Evolutionary conservation across 2,888 invertebrate species (phyloP).

Genomic region (Ochlodes sylvanus): DNA sequence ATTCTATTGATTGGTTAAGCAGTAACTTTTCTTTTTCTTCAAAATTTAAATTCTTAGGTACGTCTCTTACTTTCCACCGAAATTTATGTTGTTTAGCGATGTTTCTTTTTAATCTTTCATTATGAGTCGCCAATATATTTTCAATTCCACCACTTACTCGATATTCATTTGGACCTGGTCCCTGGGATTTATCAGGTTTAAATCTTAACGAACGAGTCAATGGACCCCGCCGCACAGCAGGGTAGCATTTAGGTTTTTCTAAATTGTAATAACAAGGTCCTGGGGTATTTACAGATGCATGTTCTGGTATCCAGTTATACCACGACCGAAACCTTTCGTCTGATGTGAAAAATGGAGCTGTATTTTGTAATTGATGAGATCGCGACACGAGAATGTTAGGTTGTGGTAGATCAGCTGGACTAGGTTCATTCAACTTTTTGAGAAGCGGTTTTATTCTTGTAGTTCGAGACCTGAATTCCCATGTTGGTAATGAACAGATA

Average conservation of each 20-base stretch:
- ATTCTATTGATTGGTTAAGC: constrained; percentile 57
- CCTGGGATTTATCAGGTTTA: constrained; percentile 38
- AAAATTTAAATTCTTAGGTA: constrained; percentile 48
- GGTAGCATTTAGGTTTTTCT: constrained; percentile 57
- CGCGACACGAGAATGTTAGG: constrained; percentile 42
- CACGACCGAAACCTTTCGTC: constrained; percentile 68
- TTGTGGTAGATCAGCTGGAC: constrained; percentile 59
- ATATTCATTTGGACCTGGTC: constrained; percentile 68
- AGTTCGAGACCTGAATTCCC: constrained; percentile 70
- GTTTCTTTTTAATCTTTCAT: constrained; percentile 60
- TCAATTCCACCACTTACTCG: constrained; percentile 60
- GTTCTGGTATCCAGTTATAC: constrained; percentile 65
- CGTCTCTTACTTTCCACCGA: constrained; percentile 52
- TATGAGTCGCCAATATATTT: constrained; percentile 65
- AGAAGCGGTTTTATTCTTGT: constrained; percentile 59
- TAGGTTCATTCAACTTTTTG: constrained; percentile 55
- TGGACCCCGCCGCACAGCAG: constrained; percentile 66
- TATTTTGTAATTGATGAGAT: constrained; percentile 51
- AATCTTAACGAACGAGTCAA: constrained; percentile 61
- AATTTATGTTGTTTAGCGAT: constrained; percentile 57
- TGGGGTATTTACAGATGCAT: constrained; percentile 56
- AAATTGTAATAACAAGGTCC: constrained; percentile 64
- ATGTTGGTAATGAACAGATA: constrained; percentile 53
- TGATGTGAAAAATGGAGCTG: constrained; percentile 66
- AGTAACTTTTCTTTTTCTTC: constrained; percentile 57